Evolutionary conservation across 37 sponge, comb jelly and placozoan genomes (phyloP), one percentile per base, ranked within the genome.

Genomic region (Cliona cf. orientalis): DNA sequence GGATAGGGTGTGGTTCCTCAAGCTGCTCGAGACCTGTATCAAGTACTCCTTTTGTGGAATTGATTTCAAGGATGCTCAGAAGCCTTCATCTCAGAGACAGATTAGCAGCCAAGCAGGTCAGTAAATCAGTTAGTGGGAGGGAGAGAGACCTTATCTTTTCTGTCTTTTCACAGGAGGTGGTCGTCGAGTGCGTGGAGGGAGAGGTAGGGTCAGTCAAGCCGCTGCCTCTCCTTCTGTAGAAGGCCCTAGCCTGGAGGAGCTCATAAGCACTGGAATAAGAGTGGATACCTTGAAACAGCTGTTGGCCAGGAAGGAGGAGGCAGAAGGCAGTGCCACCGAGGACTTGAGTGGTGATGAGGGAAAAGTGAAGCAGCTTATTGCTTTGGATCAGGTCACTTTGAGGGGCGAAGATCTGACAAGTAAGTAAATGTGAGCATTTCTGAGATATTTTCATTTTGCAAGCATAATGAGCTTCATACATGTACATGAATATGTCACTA

Each of bases 381-480:
- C 70, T 45, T 32, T 66, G 5, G 89, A 92, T 5, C 86, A 92
- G 69, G 61, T 92, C 43, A 58, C 61, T 37, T 26, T 85, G 49
- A 84, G 73, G 46, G 93, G 93, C 53, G 93, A 92, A 81, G 93
- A 92, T 34, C 49, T 92, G 7, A 80, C 93, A 42, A 58, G 61
- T 22, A 2, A 69, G 44, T 5, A 25, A 6, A 22, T 5, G 12
- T 26, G 63, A 61, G 22, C 23, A 5, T 6, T n/a, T 6, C 63
- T 12, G 12, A 61, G 12, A 22, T 61, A 22, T 12, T 11, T 61
- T 7, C 26, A 26, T 6, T 6, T 12, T n/a, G 6, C 26, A 61
- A 12, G 25, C 28, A 6, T n/a, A 5, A 26, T 61, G 26, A 6
- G n/a, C 28, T 61, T 61, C 26, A 11, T 61, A 61, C 63, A n/a